Evolutionary conservation across 2,113 vertebrate species (phyloP).

Genomic region (Hydrochoerus hydrochaeris): DNA sequence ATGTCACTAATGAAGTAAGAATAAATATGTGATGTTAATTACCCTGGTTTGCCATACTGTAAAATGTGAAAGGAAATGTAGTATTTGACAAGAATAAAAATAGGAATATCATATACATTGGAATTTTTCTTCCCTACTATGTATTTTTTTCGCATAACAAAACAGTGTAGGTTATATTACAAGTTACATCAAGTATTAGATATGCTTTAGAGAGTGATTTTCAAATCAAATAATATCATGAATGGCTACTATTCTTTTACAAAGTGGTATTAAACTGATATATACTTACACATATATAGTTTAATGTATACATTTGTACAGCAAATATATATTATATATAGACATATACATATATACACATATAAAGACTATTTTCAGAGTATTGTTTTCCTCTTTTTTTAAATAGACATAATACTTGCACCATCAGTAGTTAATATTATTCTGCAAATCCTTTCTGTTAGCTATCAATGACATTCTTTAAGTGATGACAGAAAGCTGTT

Average conservation of each 20-base stretch:
- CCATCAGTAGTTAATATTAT: background rate
- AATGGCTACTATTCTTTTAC: background rate
- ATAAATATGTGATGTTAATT: conserved; percentile 76
- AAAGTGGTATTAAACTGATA: background rate
- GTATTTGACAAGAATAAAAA: conserved; percentile 13
- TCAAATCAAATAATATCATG: background rate
- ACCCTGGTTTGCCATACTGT: conserved; percentile 45
- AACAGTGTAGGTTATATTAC: background rate
- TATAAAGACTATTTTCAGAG: background rate
- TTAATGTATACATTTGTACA: background rate
- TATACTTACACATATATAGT: background rate
- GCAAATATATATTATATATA: background rate
- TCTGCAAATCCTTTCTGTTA: background rate
- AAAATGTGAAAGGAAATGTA: conserved; percentile 53
- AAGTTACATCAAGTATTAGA: background rate
- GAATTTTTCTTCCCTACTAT: background rate
- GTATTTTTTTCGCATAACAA: background rate
- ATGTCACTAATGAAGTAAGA: conserved; percentile 75
- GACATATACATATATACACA: background rate
- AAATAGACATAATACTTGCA: background rate
- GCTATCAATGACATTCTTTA: background rate
- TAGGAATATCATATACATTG: background rate
- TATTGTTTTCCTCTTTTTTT: background rate
- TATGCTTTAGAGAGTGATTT: background rate
- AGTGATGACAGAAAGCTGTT: background rate